A percentile compares a stretch with the other conserved stretches of the same genome.
These are phyloP conservation scores for Amorpha juglandis DNA, from an alignment of 2,888 invertebrate species.

Conservation along the genomic window DNA sequence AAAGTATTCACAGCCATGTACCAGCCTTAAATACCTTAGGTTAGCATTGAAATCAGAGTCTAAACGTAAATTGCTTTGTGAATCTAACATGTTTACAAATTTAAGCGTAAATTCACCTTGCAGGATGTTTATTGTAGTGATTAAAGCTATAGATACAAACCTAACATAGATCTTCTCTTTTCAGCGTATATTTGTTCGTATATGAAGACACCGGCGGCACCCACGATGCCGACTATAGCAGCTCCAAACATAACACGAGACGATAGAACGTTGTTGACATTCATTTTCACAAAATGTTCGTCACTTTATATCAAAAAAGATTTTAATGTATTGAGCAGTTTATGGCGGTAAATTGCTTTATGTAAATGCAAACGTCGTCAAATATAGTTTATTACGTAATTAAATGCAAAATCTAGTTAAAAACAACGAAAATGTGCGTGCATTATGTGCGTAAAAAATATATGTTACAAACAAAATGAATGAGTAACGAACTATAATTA, in stretches of 20 bases:
- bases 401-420: conserved; percentile 1
- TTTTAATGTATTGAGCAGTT: not conserved
- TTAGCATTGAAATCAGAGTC: not conserved
- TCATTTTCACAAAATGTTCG: conserved; percentile 32
- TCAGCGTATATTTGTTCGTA: conserved; percentile 79
- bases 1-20: no score
- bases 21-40: no score
- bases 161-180: conserved; percentile 73
- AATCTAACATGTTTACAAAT: not conserved
- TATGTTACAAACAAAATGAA: not conserved
- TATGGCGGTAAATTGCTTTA: not conserved
- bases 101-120: not conserved
- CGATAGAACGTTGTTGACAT: conserved; percentile 52
- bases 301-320: not conserved
- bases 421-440: conserved; percentile 14
- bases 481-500: not conserved
- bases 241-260: conserved; percentile 74
- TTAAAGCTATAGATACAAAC: conserved; percentile 50
- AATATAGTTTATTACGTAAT: conserved; percentile 11
- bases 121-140: not conserved
- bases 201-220: conserved; percentile 78
- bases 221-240: conserved; percentile 77
- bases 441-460: conserved; percentile 16
- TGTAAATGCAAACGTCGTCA: not conserved
- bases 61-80: not conserved